phyloP scores from a whole-genome alignment of 1,140 invertebrate genomes.

The Drosophila sulfurigaster region DNA sequence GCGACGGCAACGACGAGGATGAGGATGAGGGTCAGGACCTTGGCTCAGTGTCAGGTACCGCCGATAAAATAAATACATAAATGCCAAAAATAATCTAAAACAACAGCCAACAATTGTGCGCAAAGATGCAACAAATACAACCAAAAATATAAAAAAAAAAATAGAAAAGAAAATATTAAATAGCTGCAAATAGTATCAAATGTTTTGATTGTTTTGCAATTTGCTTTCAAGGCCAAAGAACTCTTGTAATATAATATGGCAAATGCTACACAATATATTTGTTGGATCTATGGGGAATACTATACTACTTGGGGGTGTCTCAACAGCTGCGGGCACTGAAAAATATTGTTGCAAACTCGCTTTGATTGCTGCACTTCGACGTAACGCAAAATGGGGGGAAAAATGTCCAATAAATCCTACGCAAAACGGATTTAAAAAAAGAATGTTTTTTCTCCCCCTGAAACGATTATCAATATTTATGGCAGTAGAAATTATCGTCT shows the following conservation, averaged over 20 bases:
- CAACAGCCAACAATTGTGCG: background rate
- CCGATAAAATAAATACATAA: conserved; percentile 26
- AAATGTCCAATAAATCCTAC: no score
- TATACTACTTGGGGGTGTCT: no score
- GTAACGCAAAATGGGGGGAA: no score
- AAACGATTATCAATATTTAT: no score
- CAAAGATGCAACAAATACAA: background rate
- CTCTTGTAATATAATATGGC: background rate
- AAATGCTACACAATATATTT: background rate
- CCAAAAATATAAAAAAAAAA: background rate
- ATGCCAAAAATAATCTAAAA: conserved; percentile 13
- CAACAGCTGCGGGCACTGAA: no score
- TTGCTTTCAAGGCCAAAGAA: conserved; percentile 7
- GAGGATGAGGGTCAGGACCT: background rate
- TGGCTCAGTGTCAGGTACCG: conserved; percentile 12
- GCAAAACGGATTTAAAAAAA: no score
- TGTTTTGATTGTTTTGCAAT: conserved; percentile 9
- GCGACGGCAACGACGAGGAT: no score
- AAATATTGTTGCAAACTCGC: no score
- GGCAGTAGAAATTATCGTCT: no score
- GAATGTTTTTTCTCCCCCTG: no score
- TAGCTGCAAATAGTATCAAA: background rate
- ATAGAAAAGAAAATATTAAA: background rate
- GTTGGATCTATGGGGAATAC: no score
- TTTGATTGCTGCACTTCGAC: no score